Base-by-base conservation (phyloP, 2,888 invertebrate species). In the Lacanobia oleracea region DNA sequence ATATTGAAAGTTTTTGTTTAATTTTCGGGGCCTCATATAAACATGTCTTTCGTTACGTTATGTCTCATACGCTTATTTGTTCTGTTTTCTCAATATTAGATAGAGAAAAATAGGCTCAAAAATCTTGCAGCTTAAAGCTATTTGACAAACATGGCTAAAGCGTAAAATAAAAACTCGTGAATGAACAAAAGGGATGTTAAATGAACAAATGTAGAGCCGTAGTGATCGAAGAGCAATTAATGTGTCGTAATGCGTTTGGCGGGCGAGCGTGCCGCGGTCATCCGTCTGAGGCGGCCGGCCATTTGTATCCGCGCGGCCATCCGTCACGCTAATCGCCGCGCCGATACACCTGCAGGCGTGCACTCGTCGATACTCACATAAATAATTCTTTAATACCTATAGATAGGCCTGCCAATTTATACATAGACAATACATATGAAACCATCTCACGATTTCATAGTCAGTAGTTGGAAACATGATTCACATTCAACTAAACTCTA, bases 281-380 rank as follows among this genome's bases (percentile, higher is more conserved):
- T 95, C 89, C 90, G 91, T 95, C 93, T 93, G 90, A 79, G 85
- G 90, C 89, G 92, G 92, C 90, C 87, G 88, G 89, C 91, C 91
- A 94, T 95, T 94, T 94, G 91, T 94, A 92, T 92, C 90, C 87
- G 88, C 88, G 85, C 88, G 84, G 89, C 88, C 91, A 93, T 93
- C 90, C 91, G 92, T 94, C 93, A 93, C 93, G 88, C 92, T 94
- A 93, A 94, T 94, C 93, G 90, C 91, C 88, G 88, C 88, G 81
- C 86, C 84, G 85, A 89, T 91, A 89, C 92, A 94, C 92, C 93
- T 93, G 94, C 92, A 91, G 79, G 84, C 75, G 75, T 83, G 82
- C 82, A 83, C 40, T 79, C 77, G n/a, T 45, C 65, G 56, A 74
- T 72, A 66, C 67, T 67, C 54, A 10, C 53, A 66, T 69, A 69